Percentiles rank a stretch among this genome's conserved stretches.
These are phyloP conservation scores for Hipposideros larvatus DNA, from an alignment of 2,797 vertebrate genomes.

Conservation along the genomic window DNA sequence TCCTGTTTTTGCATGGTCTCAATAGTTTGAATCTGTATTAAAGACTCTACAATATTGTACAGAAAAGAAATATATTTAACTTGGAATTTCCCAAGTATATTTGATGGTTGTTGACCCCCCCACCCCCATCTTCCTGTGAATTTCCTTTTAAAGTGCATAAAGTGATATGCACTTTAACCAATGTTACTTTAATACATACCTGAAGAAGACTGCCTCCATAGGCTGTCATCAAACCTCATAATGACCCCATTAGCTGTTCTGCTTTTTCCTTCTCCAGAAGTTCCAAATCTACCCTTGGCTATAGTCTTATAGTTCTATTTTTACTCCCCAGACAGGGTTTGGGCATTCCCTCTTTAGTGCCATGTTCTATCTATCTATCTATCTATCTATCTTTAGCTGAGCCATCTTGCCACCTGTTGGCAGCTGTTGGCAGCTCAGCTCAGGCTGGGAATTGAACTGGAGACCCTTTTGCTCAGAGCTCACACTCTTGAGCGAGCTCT, in stretches of 20 bases:
- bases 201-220: neutral
- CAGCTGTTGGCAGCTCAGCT: too few species aligned
- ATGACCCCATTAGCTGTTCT: neutral
- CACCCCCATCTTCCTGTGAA: neutral
- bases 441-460: too few species aligned
- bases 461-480: too few species aligned
- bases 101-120: neutral
- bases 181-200: neutral
- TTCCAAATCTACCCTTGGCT: neutral
- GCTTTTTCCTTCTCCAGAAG: neutral
- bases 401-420: too few species aligned
- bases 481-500: too few species aligned
- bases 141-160: neutral
- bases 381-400: too few species aligned
- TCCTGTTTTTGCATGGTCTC: slow-evolving; percentile 9
- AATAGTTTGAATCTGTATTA: neutral
- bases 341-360: neutral
- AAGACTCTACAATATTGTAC: neutral
- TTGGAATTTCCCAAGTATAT: neutral
- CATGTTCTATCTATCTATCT: neutral
- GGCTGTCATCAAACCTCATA: neutral
- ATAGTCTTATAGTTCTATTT: neutral
- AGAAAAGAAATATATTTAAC: slow-evolving; percentile 37
- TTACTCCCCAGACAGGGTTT: neutral
- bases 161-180: neutral